phyloP scores from a whole-genome alignment of 2,113 vertebrate genomes.

The Salminus brasiliensis region DNA sequence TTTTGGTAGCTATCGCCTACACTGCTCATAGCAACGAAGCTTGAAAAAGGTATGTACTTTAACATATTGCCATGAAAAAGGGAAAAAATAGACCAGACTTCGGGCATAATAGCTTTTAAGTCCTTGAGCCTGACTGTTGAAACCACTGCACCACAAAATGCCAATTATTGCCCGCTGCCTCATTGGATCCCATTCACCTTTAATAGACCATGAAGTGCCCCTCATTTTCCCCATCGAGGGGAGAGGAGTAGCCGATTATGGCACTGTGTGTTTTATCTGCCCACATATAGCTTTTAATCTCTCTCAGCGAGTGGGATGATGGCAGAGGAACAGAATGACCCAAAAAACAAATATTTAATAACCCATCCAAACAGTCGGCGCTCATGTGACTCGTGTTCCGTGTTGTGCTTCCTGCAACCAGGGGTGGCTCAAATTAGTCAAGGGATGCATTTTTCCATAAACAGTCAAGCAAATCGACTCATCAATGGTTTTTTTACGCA shows the following conservation, averaged over 20 bases:
- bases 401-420: not conserved
- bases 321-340: slow-evolving; percentile 32
- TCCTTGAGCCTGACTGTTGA: slow-evolving; percentile 58
- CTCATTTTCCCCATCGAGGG: slow-evolving; percentile 66
- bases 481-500: not conserved
- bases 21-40: slow-evolving; percentile 32
- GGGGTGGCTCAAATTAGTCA: not conserved
- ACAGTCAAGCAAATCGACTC: no score
- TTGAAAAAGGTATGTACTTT: slow-evolving; percentile 55
- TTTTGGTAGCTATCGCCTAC: slow-evolving; percentile 13
- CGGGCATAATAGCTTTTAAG: slow-evolving; percentile 51
- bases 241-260: slow-evolving; percentile 67
- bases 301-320: slow-evolving; percentile 46
- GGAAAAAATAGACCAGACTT: slow-evolving; percentile 49
- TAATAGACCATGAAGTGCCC: slow-evolving; percentile 73
- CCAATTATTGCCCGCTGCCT: slow-evolving; percentile 70
- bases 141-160: slow-evolving; percentile 56
- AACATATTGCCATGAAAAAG: slow-evolving; percentile 30
- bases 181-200: slow-evolving; percentile 70
- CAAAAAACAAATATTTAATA: slow-evolving; percentile 47
- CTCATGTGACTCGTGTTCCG: not conserved
- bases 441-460: not conserved
- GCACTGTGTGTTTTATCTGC: slow-evolving; percentile 66
- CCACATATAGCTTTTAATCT: slow-evolving; percentile 68
- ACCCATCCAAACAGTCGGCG: slow-evolving; percentile 33